phyloP scores from a whole-genome alignment of 2,888 invertebrate genomes.

The Habroteleia sp. region DNA sequence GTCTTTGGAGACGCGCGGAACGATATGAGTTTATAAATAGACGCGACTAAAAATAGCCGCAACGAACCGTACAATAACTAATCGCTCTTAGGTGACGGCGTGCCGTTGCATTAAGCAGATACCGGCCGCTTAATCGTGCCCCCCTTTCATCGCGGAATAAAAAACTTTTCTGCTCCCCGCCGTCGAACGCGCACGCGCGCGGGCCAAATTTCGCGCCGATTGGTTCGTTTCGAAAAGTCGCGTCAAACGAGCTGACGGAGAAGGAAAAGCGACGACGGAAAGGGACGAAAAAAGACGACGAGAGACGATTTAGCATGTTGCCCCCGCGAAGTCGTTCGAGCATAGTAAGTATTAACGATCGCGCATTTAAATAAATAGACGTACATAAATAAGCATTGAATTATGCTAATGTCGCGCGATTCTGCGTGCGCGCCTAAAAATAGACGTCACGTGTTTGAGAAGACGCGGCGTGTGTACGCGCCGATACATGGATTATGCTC shows the following conservation, averaged over 20 bases:
- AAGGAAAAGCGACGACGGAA: not conserved
- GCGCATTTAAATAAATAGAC: constrained; percentile 45
- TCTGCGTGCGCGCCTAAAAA: constrained; percentile 48
- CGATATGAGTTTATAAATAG: constrained; percentile 64
- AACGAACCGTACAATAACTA: constrained; percentile 62
- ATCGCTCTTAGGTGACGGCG: constrained; percentile 56
- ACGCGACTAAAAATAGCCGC: constrained; percentile 60
- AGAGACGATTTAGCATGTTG: constrained; percentile 18
- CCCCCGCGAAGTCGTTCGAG: constrained; percentile 15
- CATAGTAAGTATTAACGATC: constrained; percentile 46
- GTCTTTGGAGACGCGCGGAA: constrained; percentile 59
- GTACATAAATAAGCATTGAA: constrained; percentile 50
- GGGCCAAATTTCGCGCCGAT: constrained; percentile 7
- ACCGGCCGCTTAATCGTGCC: constrained; percentile 58
- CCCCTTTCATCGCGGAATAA: constrained; percentile 39
- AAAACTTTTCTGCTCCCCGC: constrained; percentile 29
- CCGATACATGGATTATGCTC: constrained; percentile 12
- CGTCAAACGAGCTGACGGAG: not conserved
- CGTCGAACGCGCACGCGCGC: constrained; percentile 2
- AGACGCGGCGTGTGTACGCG: constrained; percentile 31
- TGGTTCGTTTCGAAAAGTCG: constrained; percentile 11
- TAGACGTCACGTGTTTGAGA: constrained; percentile 51
- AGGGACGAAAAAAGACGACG: constrained; percentile 1
- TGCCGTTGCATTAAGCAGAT: constrained; percentile 48
- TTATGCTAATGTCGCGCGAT: constrained; percentile 50